Conservation (phyloP, 1,140 invertebrate genomes). For the Galendromus occidentalis region DNA sequence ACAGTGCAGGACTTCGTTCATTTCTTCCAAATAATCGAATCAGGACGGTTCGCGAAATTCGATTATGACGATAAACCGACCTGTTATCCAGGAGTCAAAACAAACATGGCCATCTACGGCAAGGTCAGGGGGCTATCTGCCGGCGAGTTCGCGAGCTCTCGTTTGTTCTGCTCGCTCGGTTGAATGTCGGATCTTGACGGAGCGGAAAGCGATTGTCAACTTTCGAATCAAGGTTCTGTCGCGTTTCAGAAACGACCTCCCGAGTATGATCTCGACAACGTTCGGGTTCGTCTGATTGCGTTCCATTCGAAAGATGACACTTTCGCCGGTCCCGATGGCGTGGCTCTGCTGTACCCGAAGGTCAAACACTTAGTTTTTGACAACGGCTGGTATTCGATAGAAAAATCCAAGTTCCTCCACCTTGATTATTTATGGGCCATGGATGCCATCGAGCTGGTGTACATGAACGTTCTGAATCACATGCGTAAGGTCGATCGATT, state of each 20-base stretch:
- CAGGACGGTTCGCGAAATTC: background rate
- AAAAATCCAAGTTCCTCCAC: background rate
- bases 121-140: background rate
- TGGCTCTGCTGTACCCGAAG: background rate
- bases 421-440: constrained; percentile 3
- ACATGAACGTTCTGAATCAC: background rate
- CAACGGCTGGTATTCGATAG: constrained; percentile 1
- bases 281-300: background rate
- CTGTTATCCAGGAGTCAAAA: background rate
- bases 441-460: background rate
- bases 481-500: background rate
- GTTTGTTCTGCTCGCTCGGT: too few relatives aligned
- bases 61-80: constrained; percentile 7
- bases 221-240: too few relatives aligned
- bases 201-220: too few relatives aligned
- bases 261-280: background rate
- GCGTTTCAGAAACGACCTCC: background rate
- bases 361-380: background rate
- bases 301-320: constrained; percentile 9
- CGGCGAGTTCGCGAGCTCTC: too few relatives aligned
- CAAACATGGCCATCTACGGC: background rate
- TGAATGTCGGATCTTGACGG: too few relatives aligned
- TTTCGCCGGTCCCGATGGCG: background rate
- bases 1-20: constrained; percentile 9
- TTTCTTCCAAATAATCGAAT: constrained; percentile 10